Evolutionary conservation across 2,888 invertebrate species (phyloP).

Genomic region (Strigamia maritima): DNA sequence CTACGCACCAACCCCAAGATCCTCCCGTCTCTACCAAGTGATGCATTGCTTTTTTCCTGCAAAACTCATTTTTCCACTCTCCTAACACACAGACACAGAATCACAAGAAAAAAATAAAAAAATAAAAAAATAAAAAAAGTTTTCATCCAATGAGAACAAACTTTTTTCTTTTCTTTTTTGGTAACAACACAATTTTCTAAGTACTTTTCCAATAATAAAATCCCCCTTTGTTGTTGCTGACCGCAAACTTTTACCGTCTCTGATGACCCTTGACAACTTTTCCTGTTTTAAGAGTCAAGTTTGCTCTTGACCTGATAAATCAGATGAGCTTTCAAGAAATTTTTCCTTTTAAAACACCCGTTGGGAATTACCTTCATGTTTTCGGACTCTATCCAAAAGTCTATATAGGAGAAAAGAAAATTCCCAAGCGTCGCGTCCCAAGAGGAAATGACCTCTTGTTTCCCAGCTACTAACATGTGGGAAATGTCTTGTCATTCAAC

Average conservation of each 20-base stretch:
- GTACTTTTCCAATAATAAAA: too few species aligned
- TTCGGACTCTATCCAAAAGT: not conserved
- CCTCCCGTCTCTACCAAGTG: not conserved
- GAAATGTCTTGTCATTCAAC: not conserved
- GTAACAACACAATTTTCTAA: too few species aligned
- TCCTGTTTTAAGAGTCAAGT: not conserved
- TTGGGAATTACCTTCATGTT: not conserved
- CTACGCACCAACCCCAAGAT: not conserved
- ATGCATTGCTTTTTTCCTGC: not conserved
- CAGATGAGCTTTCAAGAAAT: not conserved
- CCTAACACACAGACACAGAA: not conserved
- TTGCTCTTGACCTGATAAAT: not conserved
- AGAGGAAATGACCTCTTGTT: not conserved
- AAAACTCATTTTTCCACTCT: not conserved
- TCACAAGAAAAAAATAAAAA: too few species aligned
- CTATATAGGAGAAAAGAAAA: not conserved
- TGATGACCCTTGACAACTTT: not conserved
- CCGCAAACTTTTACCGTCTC: not conserved
- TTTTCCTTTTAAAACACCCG: not conserved
- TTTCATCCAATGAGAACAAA: not conserved
- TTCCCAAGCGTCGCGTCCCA: slow-evolving; percentile 8
- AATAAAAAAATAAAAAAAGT: not conserved
- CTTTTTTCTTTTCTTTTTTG: not conserved
- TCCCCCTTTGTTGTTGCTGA: not conserved
- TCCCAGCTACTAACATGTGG: not conserved